Base-by-base conservation (phyloP, 2,113 vertebrate species). In the Petrocephalus zakoni region DNA sequence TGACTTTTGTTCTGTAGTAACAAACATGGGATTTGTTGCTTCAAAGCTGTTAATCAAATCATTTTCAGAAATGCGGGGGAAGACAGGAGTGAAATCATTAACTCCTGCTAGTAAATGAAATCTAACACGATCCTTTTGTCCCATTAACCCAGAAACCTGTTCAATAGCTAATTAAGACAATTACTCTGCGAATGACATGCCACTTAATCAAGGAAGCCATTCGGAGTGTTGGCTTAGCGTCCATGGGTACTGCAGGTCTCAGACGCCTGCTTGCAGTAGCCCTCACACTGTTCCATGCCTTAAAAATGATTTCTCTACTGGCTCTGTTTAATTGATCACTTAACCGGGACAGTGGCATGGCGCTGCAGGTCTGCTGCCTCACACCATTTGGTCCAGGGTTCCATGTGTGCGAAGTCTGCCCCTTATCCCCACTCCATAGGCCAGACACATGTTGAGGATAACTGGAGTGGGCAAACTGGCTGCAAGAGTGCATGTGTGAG, bases 1-100 rank as follows among this genome's bases (percentile, higher is more conserved):
- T 99, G 97, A 99, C 98, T 98, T 99, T 98, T 97, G 98, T 98
- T 99, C 97, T 97, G 96, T 97, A 97, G 97, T 97, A 98, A 97
- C 96, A 98, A 97, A 97, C 97, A 95, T 93, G 93, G 92, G 93
- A 97, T 97, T 96, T 96, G 95, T 97, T 97, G 96, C 95, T 93
- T 96, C 95, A 95, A 88, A 92, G 96, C 96, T 95, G 95, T 96
- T 97, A 97, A 97, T 97, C 97, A 98, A 98, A 97, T 98, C 96
- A 98, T 97, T 96, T 96, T 92, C 96, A 96, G 96, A 96, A 97
- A 94, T 96, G 94, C 94, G 93, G 93, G 92, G 92, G 95, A 96
- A 96, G 96, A 97, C 96, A 97, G 96, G 96, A 95, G 97, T 94
- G 95, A 96, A 97, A 98, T 97, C 97, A 97, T 98, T 98, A 97